These are phyloP conservation scores for Pardosa pseudoannulata DNA, from an alignment of 2,888 invertebrate genomes.

Conservation along the genomic window DNA sequence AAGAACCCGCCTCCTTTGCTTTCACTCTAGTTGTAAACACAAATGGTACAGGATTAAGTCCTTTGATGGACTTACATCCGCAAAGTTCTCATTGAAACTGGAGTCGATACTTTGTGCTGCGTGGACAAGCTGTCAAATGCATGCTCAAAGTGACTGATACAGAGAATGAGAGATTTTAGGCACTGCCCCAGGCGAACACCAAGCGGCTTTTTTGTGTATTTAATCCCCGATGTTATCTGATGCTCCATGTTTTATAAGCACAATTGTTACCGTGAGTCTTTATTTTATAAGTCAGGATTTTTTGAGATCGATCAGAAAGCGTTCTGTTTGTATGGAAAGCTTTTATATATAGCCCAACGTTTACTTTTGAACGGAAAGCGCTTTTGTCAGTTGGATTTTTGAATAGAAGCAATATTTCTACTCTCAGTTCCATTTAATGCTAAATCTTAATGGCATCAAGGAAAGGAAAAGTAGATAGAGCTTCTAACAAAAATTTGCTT, in stretches of 20 bases:
- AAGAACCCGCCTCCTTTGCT: not conserved
- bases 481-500: no score
- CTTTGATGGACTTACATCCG: conserved; percentile 44
- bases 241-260: not conserved
- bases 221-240: not conserved
- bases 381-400: no score
- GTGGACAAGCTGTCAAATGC: conserved; percentile 28
- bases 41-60: conserved; percentile 35
- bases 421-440: no score
- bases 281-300: no score
- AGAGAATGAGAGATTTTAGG: not conserved
- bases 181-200: not conserved
- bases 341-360: no score
- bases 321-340: no score
- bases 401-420: no score
- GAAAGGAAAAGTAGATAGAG: no score
- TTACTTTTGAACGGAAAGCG: no score
- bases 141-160: not conserved
- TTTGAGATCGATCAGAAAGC: not conserved
- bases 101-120: conserved; percentile 25
- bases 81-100: conserved; percentile 25
- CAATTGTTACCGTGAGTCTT: no score
- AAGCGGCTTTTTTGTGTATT: not conserved
- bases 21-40: conserved; percentile 26
- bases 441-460: no score